These are phyloP conservation scores for Hydrotaea diabolus DNA, from an alignment of 2,888 invertebrate species.

Conservation along the genomic window DNA sequence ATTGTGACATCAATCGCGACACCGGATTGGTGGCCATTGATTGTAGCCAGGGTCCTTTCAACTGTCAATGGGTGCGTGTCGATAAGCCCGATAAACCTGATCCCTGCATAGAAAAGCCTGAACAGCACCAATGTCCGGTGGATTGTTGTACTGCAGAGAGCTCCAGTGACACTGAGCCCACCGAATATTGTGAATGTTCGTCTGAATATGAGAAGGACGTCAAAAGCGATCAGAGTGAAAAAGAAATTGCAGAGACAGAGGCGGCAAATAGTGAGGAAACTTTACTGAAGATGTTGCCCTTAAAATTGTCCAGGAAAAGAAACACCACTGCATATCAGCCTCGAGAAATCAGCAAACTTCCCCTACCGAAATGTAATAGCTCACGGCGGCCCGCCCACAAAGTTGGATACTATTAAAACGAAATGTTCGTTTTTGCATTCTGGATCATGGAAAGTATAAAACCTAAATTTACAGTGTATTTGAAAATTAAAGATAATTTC, in stretches of 20 bases:
- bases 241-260: background rate
- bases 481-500: too few relatives aligned
- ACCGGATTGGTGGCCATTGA: constrained; percentile 74
- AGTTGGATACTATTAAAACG: background rate
- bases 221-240: constrained; percentile 19
- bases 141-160: constrained; percentile 70
- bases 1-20: constrained; percentile 73
- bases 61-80: constrained; percentile 74
- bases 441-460: too few relatives aligned
- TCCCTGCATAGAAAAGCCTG: constrained; percentile 69
- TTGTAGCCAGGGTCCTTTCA: constrained; percentile 76
- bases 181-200: constrained; percentile 56
- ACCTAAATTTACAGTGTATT: too few relatives aligned
- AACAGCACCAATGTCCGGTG: constrained; percentile 76
- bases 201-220: constrained; percentile 32
- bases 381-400: background rate
- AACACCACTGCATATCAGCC: background rate
- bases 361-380: background rate
- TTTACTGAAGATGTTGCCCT: background rate
- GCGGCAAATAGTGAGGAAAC: constrained; percentile 9
- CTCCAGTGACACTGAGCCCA: constrained; percentile 67
- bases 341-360: constrained; percentile 30
- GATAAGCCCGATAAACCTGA: constrained; percentile 69
- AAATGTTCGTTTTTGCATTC: too few relatives aligned
- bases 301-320: background rate